Percentiles rank a stretch among this genome's conserved stretches.
phyloP scores from a whole-genome alignment of 2,113 vertebrate genomes.

The Actenoides hombroni region DNA sequence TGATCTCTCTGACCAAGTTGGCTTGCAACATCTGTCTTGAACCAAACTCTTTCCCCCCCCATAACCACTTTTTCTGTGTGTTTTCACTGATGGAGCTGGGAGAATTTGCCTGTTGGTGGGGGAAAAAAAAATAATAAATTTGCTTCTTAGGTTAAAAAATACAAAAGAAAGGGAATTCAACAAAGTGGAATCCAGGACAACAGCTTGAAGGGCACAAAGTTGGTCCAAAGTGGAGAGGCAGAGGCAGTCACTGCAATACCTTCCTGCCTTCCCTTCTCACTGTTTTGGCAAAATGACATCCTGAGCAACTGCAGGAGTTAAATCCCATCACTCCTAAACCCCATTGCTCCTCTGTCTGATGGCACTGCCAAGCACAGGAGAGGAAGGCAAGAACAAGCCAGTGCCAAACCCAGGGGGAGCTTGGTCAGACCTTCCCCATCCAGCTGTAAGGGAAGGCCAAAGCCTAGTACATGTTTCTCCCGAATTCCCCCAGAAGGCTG shows the following conservation, averaged over 20 bases:
- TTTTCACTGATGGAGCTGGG: background rate
- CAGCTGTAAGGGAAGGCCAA: background rate
- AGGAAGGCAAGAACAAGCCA: background rate
- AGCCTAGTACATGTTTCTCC: background rate
- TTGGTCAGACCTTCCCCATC: background rate
- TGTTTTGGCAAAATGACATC: background rate
- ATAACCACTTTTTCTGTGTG: background rate
- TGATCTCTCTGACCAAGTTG: background rate
- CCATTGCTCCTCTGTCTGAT: background rate
- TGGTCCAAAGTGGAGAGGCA: background rate
- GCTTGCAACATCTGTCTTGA: background rate
- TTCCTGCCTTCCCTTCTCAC: background rate
- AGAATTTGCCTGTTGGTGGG: background rate
- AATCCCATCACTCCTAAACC: background rate
- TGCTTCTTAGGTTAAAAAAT: background rate
- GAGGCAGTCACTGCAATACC: background rate
- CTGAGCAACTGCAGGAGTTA: background rate
- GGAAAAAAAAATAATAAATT: background rate
- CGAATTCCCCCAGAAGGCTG: background rate
- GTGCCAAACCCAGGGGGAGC: background rate
- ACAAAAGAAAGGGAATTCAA: background rate
- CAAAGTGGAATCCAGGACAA: background rate
- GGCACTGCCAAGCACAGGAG: background rate
- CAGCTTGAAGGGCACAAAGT: background rate
- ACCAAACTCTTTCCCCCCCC: background rate